These are phyloP conservation scores for Euproctis similis DNA, from an alignment of 2,888 invertebrate species.

Conservation along the genomic window DNA sequence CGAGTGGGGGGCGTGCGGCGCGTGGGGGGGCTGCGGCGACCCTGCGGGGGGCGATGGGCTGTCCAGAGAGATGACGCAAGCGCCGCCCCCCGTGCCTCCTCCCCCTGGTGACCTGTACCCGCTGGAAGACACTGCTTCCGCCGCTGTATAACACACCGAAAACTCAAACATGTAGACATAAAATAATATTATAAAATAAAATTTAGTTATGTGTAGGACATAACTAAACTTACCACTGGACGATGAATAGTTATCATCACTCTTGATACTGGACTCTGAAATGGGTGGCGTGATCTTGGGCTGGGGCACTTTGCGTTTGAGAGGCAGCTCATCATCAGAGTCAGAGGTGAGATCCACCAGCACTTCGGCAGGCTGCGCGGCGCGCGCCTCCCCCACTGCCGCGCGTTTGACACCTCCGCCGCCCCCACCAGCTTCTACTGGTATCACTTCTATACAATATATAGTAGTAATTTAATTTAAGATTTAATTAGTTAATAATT, in stretches of 20 bases:
- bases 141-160: slow-evolving; percentile 23
- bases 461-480: not conserved
- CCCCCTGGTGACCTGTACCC: slow-evolving; percentile 77
- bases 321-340: slow-evolving; percentile 82
- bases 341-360: slow-evolving; percentile 85
- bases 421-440: slow-evolving; percentile 50
- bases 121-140: slow-evolving; percentile 75
- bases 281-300: slow-evolving; percentile 61
- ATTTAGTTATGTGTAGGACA: not conserved
- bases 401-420: slow-evolving; percentile 45
- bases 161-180: not conserved
- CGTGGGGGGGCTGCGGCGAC: slow-evolving; percentile 27
- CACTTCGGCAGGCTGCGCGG: slow-evolving; percentile 52
- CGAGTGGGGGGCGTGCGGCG: slow-evolving; percentile 17
- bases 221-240: slow-evolving; percentile 44
- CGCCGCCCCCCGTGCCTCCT: slow-evolving; percentile 34
- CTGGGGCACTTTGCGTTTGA: slow-evolving; percentile 74
- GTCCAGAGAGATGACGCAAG: slow-evolving; percentile 77
- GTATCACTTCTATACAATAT: slow-evolving; percentile 57
- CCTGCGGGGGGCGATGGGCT: slow-evolving; percentile 77
- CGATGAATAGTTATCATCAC: slow-evolving; percentile 57
- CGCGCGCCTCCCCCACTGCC: slow-evolving; percentile 52
- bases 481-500: no score
- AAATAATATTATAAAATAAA: not conserved
- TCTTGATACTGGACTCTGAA: slow-evolving; percentile 37